Conservation (phyloP, 2,797 vertebrate genomes). For the Tapera naevia region DNA sequence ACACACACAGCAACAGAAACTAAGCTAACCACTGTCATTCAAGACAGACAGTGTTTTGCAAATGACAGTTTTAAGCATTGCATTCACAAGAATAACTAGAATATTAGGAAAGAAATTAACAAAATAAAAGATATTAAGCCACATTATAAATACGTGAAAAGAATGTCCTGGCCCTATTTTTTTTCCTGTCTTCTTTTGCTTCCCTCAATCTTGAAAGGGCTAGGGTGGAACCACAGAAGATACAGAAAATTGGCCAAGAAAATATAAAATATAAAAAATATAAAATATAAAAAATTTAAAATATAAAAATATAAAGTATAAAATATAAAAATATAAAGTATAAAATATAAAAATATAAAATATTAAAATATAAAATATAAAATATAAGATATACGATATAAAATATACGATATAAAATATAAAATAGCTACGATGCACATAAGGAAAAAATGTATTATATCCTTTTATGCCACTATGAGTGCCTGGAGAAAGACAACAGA, state of each 20-base stretch:
- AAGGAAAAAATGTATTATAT: background rate
- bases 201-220: background rate
- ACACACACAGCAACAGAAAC: background rate
- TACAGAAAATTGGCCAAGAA: background rate
- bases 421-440: background rate
- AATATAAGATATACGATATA: too few relatives aligned
- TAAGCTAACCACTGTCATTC: background rate
- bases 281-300: too few relatives aligned
- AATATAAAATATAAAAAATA: background rate
- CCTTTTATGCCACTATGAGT: background rate
- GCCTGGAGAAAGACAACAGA: background rate
- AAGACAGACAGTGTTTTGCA: background rate
- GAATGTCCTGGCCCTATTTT: background rate
- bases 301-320: too few relatives aligned
- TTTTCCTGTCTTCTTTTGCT: background rate
- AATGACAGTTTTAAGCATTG: background rate
- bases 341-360: too few relatives aligned
- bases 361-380: too few relatives aligned
- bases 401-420: too few relatives aligned
- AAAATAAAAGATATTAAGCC: background rate
- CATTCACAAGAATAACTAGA: background rate
- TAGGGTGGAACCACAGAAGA: background rate
- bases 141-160: accelerated
- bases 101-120: background rate
- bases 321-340: too few relatives aligned